These are phyloP conservation scores for Neuroterus valhalla DNA, from an alignment of 1,140 invertebrate genomes.

Conservation along the genomic window DNA sequence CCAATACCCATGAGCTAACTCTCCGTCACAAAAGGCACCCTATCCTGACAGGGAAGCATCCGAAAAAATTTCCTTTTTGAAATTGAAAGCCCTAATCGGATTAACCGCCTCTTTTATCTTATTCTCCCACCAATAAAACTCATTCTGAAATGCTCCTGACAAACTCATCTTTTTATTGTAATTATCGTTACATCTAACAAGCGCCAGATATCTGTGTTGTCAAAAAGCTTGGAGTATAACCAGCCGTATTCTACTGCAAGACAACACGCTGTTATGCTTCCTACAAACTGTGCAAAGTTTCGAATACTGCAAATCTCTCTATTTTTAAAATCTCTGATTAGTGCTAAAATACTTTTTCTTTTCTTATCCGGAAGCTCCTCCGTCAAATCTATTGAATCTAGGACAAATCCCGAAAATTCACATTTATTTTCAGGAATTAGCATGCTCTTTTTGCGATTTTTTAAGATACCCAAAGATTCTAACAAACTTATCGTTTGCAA, in stretches of 20 bases:
- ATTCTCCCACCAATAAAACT: slow-evolving; percentile 36
- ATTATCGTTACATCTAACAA: slow-evolving; percentile 33
- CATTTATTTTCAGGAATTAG: neutral
- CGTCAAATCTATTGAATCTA: neutral
- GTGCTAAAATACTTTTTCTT: slow-evolving; percentile 20
- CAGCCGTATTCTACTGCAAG: slow-evolving; percentile 39
- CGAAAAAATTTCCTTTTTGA: slow-evolving; percentile 53
- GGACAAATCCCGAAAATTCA: neutral
- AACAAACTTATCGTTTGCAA: neutral
- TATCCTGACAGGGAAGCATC: slow-evolving; percentile 55
- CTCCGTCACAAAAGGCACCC: slow-evolving; percentile 42
- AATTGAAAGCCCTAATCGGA: slow-evolving; percentile 36
- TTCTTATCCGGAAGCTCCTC: slow-evolving; percentile 29
- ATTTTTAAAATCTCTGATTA: slow-evolving; percentile 12
- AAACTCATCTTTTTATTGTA: slow-evolving; percentile 22
- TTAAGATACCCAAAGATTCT: neutral
- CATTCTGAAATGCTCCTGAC: neutral
- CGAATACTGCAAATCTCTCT: neutral
- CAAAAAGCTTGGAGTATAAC: slow-evolving; percentile 36
- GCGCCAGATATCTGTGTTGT: slow-evolving; percentile 42
- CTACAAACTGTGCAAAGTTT: slow-evolving; percentile 37
- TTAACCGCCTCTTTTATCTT: slow-evolving; percentile 23
- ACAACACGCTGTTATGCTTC: slow-evolving; percentile 37
- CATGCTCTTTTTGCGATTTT: neutral
- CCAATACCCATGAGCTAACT: slow-evolving; percentile 12